Conservation (phyloP, 2,113 vertebrate species). For the Choloepus hoffmanni region DNA sequence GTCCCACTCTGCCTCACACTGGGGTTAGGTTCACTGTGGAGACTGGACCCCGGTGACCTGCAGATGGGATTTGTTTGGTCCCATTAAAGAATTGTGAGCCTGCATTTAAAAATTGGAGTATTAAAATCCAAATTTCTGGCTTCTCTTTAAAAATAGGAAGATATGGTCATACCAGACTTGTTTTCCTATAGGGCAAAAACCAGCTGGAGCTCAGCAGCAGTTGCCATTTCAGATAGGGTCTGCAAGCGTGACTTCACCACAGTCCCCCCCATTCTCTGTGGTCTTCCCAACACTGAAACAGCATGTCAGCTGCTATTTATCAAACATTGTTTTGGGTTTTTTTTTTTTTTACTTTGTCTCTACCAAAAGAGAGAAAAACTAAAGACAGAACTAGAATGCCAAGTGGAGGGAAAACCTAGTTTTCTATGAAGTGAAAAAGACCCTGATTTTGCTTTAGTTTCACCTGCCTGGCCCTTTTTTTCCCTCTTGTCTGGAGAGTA, state of each 20-base stretch:
- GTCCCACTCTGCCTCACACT: background rate
- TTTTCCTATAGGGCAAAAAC: background rate
- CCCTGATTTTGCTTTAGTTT: background rate
- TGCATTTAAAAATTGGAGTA: conserved; percentile 3
- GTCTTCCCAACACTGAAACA: background rate
- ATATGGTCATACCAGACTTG: background rate
- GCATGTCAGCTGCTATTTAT: background rate
- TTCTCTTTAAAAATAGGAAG: background rate
- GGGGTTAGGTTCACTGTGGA: background rate
- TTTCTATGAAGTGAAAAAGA: conserved; percentile 10
- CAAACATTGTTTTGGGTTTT: background rate
- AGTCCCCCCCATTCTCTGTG: background rate
- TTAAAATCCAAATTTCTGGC: conserved; percentile 30
- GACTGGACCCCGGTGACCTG: background rate
- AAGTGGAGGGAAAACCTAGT: background rate
- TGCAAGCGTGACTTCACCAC: background rate
- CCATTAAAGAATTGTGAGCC: background rate
- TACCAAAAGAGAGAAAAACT: background rate
- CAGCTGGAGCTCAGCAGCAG: background rate
- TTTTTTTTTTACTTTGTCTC: background rate
- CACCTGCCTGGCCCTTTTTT: background rate
- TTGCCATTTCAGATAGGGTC: background rate
- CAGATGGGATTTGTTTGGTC: background rate
- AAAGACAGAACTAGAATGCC: background rate
- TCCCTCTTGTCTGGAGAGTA: background rate